Base-by-base conservation (phyloP, 2,888 invertebrate genomes). In the Dryadula phaetusa region DNA sequence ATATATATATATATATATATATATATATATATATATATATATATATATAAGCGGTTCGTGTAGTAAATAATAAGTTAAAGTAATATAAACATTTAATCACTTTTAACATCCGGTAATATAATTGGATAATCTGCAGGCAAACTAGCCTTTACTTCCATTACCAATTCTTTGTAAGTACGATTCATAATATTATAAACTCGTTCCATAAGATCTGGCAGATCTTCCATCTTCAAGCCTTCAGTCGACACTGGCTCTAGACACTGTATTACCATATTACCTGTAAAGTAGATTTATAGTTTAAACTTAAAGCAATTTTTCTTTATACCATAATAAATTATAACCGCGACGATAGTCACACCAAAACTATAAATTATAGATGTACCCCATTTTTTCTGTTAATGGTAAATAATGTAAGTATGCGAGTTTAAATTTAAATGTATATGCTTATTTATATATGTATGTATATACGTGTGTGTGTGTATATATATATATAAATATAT, bases 251-350 rank as follows among this genome's bases (percentile, higher is more conserved):
- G 91, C 20, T 93, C 93, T 72, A 94, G 79, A 63, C 93, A 92
- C 71, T 93, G 93, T 67, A 94, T 89, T 25, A 94, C 83, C 40
- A 92, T 92, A 75, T 92, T 92, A 65, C 94, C 94, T 94, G 84
- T 12, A 87, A 86, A 37, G 3, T 37, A 14, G n/a, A n/a, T n/a
- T n/a, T n/a, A n/a, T n/a, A n/a, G n/a, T n/a, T n/a, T n/a, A n/a
- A n/a, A n/a, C n/a, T n/a, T n/a, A n/a, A n/a, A n/a, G n/a, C n/a
- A n/a, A n/a, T n/a, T n/a, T n/a, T n/a, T n/a, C n/a, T n/a, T n/a
- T n/a, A n/a, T n/a, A n/a, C n/a, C n/a, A 52, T 3, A 2, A 52
- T 14, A 22, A 28, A n/a, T 28, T 16, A 28, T 25, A 25, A n/a
- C 32, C 12, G 10, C 12, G 12, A 3, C 12, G 10, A 37, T 12